phyloP scores from a whole-genome alignment of 2,113 vertebrate species.

The Chlorodrepanis virens region DNA sequence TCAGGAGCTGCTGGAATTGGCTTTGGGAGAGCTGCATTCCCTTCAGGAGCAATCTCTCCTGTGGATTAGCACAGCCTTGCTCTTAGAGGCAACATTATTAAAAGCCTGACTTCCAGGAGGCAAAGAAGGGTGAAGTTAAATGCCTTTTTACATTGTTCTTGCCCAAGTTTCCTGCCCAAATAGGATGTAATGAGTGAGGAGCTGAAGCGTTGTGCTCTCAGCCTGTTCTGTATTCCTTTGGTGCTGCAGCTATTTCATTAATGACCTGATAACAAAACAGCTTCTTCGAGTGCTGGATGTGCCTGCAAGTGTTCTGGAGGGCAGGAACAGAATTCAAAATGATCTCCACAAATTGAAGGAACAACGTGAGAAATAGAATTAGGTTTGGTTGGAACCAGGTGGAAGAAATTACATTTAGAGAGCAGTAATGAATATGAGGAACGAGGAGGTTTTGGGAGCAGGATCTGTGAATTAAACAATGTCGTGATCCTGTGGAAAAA shows the following conservation, averaged over 20 bases:
- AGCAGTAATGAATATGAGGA: not conserved
- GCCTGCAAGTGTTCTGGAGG: not conserved
- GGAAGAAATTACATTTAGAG: not conserved
- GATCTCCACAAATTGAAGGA: not conserved
- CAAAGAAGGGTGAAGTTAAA: not conserved
- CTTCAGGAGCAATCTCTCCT: not conserved
- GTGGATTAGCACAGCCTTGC: not conserved
- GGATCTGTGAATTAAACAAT: not conserved
- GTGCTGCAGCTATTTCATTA: not conserved
- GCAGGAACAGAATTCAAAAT: not conserved
- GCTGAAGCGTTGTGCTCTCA: not conserved
- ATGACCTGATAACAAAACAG: not conserved
- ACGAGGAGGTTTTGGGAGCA: not conserved
- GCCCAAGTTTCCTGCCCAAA: not conserved
- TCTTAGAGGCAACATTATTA: not conserved
- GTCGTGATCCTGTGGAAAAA: not conserved
- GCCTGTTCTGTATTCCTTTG: not conserved
- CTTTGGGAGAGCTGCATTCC: not conserved
- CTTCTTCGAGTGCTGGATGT: not conserved
- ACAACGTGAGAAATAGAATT: not conserved
- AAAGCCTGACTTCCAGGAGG: not conserved
- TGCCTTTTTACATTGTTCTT: not conserved
- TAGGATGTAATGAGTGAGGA: not conserved
- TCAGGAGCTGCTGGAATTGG: not conserved
- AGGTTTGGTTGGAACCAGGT: not conserved